These are phyloP conservation scores for Bicyclus anynana DNA, from an alignment of 1,140 invertebrate species.

Conservation along the genomic window DNA sequence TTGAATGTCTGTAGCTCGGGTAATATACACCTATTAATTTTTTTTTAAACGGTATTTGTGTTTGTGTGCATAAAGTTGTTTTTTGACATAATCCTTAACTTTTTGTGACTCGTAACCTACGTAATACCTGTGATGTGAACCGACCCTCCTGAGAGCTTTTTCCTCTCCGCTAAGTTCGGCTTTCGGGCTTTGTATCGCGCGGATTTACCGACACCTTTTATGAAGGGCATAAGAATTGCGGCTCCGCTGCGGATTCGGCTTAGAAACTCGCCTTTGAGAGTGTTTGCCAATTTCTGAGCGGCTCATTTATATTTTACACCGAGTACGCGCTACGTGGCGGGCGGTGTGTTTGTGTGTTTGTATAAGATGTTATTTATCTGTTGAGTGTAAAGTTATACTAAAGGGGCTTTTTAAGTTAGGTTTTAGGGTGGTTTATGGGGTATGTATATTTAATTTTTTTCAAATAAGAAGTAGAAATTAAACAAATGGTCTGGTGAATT, in stretches of 20 bases:
- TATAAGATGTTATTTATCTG: background rate
- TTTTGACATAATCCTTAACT: no score
- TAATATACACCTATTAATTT: no score
- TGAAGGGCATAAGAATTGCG: constrained; percentile 38
- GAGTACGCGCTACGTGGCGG: constrained; percentile 5
- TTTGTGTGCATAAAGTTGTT: no score
- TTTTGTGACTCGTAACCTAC: background rate
- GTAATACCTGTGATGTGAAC: constrained; percentile 15
- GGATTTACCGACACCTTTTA: constrained; percentile 40
- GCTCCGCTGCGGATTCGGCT: constrained; percentile 30
- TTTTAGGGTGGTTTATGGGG: no score
- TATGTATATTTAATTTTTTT: no score
- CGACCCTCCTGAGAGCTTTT: constrained; percentile 34
- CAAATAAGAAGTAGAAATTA: no score
- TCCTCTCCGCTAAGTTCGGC: constrained; percentile 39
- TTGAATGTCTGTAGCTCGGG: no score
- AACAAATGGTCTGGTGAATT: no score
- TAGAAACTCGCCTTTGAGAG: constrained; percentile 20
- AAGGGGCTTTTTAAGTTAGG: no score
- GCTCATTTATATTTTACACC: constrained; percentile 21
- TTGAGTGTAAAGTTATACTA: background rate
- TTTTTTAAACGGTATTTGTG: no score
- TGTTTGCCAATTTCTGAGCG: constrained; percentile 17
- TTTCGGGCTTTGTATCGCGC: constrained; percentile 42
- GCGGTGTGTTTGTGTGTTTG: background rate